These are phyloP conservation scores for Antedon mediterranea DNA, from an alignment of 53 echinoderm and acorn worm genomes.

Conservation along the genomic window DNA sequence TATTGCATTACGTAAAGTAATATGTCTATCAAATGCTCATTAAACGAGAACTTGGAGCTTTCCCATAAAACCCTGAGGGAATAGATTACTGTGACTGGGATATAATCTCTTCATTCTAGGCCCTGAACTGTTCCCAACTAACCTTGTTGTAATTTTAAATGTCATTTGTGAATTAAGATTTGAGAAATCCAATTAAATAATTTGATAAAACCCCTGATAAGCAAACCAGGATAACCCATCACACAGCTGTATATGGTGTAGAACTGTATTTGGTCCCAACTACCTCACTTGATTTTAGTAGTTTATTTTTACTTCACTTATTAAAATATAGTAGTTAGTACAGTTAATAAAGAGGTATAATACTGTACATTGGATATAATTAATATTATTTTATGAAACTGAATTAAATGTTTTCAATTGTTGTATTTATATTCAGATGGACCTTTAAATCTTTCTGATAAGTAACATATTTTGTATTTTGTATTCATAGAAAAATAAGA, in stretches of 20 bases:
- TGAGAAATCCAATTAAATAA: neutral
- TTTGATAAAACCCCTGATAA: neutral
- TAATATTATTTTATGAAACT: too few relatives aligned
- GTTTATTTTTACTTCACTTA: too few relatives aligned
- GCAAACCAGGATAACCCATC: neutral
- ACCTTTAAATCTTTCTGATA: too few relatives aligned
- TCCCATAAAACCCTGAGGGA: neutral
- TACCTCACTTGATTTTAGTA: too few relatives aligned
- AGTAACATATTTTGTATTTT: too few relatives aligned
- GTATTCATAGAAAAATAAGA: too few relatives aligned
- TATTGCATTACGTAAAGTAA: neutral
- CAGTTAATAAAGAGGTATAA: too few relatives aligned
- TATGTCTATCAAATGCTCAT: neutral
- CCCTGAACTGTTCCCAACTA: neutral
- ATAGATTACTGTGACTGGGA: neutral
- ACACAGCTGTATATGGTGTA: neutral
- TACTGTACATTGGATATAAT: too few relatives aligned
- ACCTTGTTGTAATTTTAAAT: neutral
- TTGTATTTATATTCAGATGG: too few relatives aligned
- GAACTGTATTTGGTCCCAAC: too few relatives aligned
- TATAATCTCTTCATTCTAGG: neutral
- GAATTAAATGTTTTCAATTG: too few relatives aligned
- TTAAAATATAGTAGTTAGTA: too few relatives aligned
- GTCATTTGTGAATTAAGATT: neutral
- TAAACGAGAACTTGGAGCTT: neutral